A percentile compares a stretch with the other conserved stretches of the same genome.
These are phyloP conservation scores for Paralvinella palmiformis DNA, from an alignment of 1,140 invertebrate species.

Conservation along the genomic window DNA sequence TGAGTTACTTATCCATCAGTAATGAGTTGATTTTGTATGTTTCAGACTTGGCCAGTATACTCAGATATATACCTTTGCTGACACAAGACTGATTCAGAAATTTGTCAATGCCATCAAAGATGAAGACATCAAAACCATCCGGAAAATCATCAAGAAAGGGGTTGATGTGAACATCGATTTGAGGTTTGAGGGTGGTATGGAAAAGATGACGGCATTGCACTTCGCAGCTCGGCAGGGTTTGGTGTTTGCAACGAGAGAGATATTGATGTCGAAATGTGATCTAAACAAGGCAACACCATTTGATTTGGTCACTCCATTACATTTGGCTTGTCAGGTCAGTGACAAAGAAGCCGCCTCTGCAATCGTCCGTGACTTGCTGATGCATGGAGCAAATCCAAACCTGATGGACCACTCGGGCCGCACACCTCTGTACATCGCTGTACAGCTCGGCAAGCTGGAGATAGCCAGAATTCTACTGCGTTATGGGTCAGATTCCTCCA, in stretches of 20 bases:
- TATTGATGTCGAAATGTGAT: background rate
- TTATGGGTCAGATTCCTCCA: background rate
- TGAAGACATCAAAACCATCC: too few species aligned
- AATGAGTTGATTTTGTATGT: too few species aligned
- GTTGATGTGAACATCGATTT: background rate
- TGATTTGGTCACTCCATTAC: background rate
- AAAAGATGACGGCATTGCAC: conserved; percentile 4
- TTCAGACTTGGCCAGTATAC: too few species aligned
- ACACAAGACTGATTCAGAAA: too few species aligned
- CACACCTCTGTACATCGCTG: background rate
- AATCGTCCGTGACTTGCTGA: background rate
- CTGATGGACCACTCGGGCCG: background rate
- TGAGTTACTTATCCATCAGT: too few species aligned
- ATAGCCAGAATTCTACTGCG: background rate
- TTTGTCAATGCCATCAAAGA: too few species aligned
- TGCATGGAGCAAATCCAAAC: background rate
- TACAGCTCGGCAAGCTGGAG: conserved; percentile 1
- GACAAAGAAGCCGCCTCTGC: background rate
- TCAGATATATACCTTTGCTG: too few species aligned
- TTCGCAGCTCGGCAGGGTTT: background rate
- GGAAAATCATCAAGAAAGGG: conserved; percentile 3
- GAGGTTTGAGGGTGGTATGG: conserved; percentile 2
- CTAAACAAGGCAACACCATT: background rate
- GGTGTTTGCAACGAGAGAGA: background rate
- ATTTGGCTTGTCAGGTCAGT: background rate